Percentiles rank a stretch among this genome's conserved stretches.
phyloP scores from a whole-genome alignment of 1,140 invertebrate genomes.

The Ditylenchus dipsaci region DNA sequence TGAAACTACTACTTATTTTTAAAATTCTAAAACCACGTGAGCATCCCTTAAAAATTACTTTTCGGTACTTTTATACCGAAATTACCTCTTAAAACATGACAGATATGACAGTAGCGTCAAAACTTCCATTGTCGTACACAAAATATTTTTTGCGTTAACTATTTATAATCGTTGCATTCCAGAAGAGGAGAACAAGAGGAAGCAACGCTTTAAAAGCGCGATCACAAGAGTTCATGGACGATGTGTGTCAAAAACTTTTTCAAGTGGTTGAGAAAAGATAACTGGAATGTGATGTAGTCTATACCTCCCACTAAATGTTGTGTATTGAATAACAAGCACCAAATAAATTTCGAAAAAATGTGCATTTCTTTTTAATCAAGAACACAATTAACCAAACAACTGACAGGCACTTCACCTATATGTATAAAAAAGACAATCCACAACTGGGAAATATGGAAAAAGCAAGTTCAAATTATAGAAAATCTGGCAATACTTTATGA shows the following conservation, averaged over 20 bases:
- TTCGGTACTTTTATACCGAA: too few species aligned
- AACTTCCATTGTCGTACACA: too few species aligned
- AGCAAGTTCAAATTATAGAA: background rate
- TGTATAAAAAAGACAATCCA: background rate
- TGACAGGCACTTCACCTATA: background rate
- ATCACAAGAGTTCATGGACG: background rate
- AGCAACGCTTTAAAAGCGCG: background rate
- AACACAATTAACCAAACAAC: background rate
- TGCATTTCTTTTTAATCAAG: background rate
- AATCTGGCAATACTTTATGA: background rate
- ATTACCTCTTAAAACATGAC: too few species aligned
- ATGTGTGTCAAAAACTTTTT: background rate
- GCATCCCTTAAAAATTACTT: too few species aligned
- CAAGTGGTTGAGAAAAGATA: constrained; percentile 2
- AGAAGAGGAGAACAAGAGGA: background rate
- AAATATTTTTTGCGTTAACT: background rate
- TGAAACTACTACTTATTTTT: too few species aligned
- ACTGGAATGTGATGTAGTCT: background rate
- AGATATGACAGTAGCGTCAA: too few species aligned
- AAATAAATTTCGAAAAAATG: background rate
- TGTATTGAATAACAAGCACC: background rate
- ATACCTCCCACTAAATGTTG: background rate
- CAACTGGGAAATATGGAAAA: too few species aligned
- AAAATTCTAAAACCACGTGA: too few species aligned
- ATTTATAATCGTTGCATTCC: background rate